Conservation (phyloP, 2,888 invertebrate genomes). For the Galeruca laticollis region DNA sequence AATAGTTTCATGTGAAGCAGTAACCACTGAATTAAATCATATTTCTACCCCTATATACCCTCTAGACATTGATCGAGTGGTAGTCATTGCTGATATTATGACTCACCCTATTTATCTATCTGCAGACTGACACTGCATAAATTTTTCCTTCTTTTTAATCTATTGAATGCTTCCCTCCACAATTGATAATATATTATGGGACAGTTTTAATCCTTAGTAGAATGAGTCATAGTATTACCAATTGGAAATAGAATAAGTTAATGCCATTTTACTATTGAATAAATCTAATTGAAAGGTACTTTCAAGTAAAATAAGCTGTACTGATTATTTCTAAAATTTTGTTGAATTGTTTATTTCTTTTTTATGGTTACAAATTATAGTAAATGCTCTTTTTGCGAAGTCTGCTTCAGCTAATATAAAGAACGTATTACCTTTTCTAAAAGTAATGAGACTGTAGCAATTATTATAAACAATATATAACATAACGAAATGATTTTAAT, state of each 20-base stretch:
- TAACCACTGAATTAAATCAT: background rate
- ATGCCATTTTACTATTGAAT: background rate
- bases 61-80: constrained; percentile 3
- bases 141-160: constrained; percentile 12
- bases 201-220: constrained; percentile 2
- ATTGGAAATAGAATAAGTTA: background rate
- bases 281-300: background rate
- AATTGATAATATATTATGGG: background rate
- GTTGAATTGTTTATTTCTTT: constrained; percentile 1
- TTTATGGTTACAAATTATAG: background rate
- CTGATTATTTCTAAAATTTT: constrained; percentile 3
- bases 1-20: background rate
- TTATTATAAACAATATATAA: background rate
- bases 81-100: constrained; percentile 4
- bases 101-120: constrained; percentile 15
- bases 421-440: background rate
- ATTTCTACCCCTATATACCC: background rate
- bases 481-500: background rate
- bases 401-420: background rate
- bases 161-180: constrained; percentile 2
- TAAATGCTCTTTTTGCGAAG: background rate
- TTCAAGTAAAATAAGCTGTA: constrained; percentile 1
- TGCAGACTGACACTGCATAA: constrained; percentile 8
- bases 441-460: background rate
- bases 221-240: background rate